A percentile compares a stretch with the other conserved stretches of the same genome.
phyloP scores from a whole-genome alignment of 2,797 vertebrate genomes.

The Pantherophis vulpinus region DNA sequence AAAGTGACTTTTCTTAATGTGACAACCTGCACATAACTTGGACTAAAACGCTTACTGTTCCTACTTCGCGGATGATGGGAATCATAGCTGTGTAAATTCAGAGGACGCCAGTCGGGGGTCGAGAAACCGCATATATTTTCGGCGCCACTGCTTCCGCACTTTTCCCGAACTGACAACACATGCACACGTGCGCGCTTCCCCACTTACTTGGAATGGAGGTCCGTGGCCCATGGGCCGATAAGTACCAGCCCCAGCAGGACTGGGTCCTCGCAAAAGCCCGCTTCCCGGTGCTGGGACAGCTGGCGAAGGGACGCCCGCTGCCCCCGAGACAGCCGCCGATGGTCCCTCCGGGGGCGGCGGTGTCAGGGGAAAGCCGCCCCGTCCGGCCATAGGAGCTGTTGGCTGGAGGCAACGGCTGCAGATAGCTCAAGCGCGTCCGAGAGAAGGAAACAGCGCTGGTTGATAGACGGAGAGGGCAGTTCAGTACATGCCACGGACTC shows the following conservation, averaged over 20 bases:
- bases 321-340: background rate
- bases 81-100: background rate
- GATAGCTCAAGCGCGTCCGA: background rate
- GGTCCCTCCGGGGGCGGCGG: background rate
- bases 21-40: background rate
- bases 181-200: background rate
- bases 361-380: conserved; percentile 18
- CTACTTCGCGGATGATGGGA: background rate
- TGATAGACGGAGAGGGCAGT: background rate
- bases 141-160: too few relatives aligned
- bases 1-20: background rate
- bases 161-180: background rate
- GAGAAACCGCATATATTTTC: background rate
- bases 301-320: background rate
- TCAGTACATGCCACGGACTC: background rate
- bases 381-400: conserved; percentile 7
- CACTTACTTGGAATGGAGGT: conserved; percentile 25
- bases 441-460: background rate
- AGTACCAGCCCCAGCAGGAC: conserved; percentile 6
- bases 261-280: conserved; percentile 22
- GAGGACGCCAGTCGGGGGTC: background rate
- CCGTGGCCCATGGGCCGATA: conserved; percentile 27
- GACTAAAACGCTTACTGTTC: background rate
- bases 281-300: background rate
- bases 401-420: background rate